These are phyloP conservation scores for Oostethus manadensis DNA, from an alignment of 2,113 vertebrate genomes.

Conservation along the genomic window DNA sequence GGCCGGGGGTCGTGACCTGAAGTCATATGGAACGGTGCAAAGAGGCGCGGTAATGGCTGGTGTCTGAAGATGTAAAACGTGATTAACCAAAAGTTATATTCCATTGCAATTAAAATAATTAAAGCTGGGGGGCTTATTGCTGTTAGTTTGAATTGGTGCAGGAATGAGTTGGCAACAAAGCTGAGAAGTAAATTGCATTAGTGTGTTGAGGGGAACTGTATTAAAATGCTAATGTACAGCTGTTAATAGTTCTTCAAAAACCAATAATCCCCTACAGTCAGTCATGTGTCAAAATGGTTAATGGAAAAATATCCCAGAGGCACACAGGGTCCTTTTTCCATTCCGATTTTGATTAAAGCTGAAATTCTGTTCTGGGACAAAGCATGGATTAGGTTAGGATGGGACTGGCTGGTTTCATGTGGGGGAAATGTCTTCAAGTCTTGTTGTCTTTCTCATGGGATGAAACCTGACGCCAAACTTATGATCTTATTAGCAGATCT, in stretches of 20 bases:
- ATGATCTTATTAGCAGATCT: no score
- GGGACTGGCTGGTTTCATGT: conserved; percentile 53
- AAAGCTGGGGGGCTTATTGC: conserved; percentile 63
- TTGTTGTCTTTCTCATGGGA: conserved; percentile 7
- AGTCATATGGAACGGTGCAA: conserved; percentile 37
- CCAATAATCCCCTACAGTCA: conserved; percentile 99
- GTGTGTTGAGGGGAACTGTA: conserved; percentile 92
- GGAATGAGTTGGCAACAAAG: conserved; percentile 88
- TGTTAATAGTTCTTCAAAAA: conserved; percentile 99
- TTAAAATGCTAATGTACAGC: conserved; percentile 99
- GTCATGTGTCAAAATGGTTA: conserved; percentile 99
- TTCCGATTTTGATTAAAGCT: conserved; percentile 97
- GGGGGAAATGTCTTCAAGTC: conserved; percentile 38
- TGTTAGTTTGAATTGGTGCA: conserved; percentile 80
- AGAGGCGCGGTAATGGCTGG: conserved; percentile 22
- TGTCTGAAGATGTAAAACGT: conserved; percentile 58
- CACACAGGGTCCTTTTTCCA: conserved; percentile 84
- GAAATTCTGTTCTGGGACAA: conserved; percentile 81
- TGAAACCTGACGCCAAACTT: no score
- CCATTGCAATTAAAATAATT: conserved; percentile 75
- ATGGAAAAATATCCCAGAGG: conserved; percentile 99
- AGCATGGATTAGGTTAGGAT: conserved; percentile 70
- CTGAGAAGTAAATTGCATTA: conserved; percentile 94
- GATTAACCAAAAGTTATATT: conserved; percentile 74
- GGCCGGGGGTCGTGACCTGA: conserved; percentile 6